Evolutionary conservation across 2,888 invertebrate genomes (phyloP), one percentile per base, ranked within the genome.

Genomic region (Elmis aenea): DNA sequence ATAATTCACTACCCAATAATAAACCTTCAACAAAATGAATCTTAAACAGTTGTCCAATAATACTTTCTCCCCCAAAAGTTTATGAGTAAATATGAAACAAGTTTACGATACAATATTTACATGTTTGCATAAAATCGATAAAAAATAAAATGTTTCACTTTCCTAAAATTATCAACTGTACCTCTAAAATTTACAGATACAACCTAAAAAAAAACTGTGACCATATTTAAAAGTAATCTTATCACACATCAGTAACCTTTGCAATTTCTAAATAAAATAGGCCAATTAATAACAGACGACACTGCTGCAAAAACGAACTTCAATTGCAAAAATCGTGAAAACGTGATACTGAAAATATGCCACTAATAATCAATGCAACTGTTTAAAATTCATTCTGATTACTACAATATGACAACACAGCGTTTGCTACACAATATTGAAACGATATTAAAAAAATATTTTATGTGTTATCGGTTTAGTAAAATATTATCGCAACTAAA

Each of bases 401-500:
- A 15, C 18, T 6, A 8, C 8, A 8, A 6, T 18, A 18, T 18
- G 5, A 18, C 5, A 20, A 28, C 16, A 35, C 13, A 10, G 32
- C 14, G 31, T 35, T 22, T n/a, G 13, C 12, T 13, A 12, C 11
- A 13, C 13, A 26, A 13, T 13, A 11, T n/a, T 26, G 13, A 26
- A 26, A n/a, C 13, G 13, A 26, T 12, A 11, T 26, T 11, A n/a
- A 39, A 34, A 33, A 39, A 25, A 29, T 2, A 9, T n/a, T 20
- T 12, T 23, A 32, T 36, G 18, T 31, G 24, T 24, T 16, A 33
- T 31, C 4, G 18, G 14, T 18, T 14, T 26, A 21, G 61, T 62
- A 62, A 62, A 62, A 61, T 61, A 62, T 58, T 62, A 62, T 60
- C 61, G 62, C 62, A 61, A 58, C 48, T 43, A 26, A 24, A 31